Evolutionary conservation across 2,113 vertebrate species (phyloP).

Genomic region (Ameiurus melas): DNA sequence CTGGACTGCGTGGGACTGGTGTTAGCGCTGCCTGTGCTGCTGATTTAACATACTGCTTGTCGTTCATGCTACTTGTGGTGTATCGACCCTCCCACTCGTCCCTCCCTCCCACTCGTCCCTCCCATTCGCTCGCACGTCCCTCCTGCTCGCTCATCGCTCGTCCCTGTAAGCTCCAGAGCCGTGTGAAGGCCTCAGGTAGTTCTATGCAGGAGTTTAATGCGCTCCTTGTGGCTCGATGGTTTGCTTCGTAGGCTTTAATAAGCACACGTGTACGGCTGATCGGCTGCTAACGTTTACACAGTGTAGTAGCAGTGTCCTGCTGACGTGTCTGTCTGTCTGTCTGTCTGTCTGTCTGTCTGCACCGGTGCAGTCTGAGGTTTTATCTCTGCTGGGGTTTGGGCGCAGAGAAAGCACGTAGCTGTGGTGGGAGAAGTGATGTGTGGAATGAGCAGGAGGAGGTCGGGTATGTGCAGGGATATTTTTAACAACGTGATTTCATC

Average conservation of each 20-base stretch:
- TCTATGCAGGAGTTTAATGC: background rate
- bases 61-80: background rate
- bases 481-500: slow-evolving; percentile 56
- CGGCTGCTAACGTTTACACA: slow-evolving; percentile 7
- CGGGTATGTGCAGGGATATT: slow-evolving; percentile 38
- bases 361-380: slow-evolving; percentile 3
- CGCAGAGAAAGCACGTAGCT: background rate
- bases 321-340: slow-evolving; percentile 2
- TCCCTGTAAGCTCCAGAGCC: background rate
- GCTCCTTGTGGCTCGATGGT: background rate
- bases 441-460: slow-evolving; percentile 18
- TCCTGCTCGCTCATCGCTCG: too few species aligned
- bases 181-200: background rate
- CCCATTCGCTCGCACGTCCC: too few species aligned
- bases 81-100: too few species aligned
- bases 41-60: background rate
- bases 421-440: slow-evolving; percentile 16
- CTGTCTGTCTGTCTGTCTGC: slow-evolving; percentile 19
- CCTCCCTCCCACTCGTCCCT: too few species aligned
- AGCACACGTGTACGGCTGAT: background rate
- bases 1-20: background rate
- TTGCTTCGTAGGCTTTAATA: background rate
- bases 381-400: background rate
- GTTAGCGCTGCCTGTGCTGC: background rate
- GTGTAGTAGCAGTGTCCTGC: slow-evolving; percentile 11